phyloP scores from a whole-genome alignment of 2,888 invertebrate species.

The Spilarctia lutea region DNA sequence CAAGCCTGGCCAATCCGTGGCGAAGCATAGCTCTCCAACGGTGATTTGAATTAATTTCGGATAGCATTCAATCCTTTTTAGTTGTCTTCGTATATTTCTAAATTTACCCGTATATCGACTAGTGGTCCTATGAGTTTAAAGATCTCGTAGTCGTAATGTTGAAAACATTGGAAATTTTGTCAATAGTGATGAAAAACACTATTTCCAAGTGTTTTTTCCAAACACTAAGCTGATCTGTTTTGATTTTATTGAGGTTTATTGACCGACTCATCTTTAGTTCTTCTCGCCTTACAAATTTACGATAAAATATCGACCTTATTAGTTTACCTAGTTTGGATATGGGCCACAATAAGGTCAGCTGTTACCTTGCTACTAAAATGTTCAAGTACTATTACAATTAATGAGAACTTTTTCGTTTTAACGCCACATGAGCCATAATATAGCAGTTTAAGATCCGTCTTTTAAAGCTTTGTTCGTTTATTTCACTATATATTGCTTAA shows the following conservation, averaged over 20 bases:
- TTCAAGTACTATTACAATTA: neutral
- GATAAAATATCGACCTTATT: neutral
- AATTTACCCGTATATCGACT: neutral
- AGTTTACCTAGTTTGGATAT: neutral
- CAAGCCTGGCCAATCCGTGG: too few relatives aligned
- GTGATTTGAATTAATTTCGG: too few relatives aligned
- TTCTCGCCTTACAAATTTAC: neutral
- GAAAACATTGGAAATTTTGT: neutral
- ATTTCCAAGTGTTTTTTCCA: neutral
- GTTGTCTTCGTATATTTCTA: neutral
- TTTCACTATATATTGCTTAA: neutral
- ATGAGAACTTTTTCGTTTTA: neutral
- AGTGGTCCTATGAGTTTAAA: neutral
- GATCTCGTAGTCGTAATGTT: neutral
- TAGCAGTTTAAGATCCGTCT: neutral
- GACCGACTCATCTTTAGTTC: neutral
- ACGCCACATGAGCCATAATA: neutral
- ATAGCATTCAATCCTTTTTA: neutral
- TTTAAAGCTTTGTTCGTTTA: neutral
- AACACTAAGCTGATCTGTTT: neutral
- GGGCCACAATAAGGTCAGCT: neutral
- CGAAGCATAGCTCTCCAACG: too few relatives aligned
- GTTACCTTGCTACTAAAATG: neutral
- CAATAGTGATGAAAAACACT: neutral
- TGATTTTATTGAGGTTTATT: neutral